Base-by-base conservation (phyloP, 2,888 invertebrate species). In the Lutraria lutraria region DNA sequence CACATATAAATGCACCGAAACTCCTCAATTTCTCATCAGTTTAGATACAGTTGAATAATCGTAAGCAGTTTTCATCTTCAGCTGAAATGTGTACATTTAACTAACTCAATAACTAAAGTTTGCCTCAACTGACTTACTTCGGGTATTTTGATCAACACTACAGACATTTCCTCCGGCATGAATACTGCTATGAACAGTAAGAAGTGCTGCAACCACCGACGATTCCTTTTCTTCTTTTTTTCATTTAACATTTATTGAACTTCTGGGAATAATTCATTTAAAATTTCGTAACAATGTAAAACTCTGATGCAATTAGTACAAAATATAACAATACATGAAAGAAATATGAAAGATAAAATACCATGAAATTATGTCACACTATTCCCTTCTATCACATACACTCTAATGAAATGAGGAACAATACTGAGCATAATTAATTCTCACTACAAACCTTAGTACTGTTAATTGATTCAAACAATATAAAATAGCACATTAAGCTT, bases 221-320 rank as follows among this genome's bases (percentile, higher is more conserved):
- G n/a, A n/a, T n/a, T n/a, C n/a, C n/a, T n/a, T n/a, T n/a, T n/a
- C n/a, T n/a, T n/a, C n/a, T n/a, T n/a, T n/a, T n/a, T 76, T 31
- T 76, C 29, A 31, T 76, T 12, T 76, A 34, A 76, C 29, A 34
- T 76, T 76, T 76, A 76, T 76, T 76, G 76, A 76, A 76, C 76
- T 76, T 76, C 34, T 76, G 76, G 76, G 76, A 76, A 76, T 76
- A 76, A 76, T 76, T 76, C 76, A 31, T 76, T 76, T 34, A 76
- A 76, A 76, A 76, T 76, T 76, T 76, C 76, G n/a, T n/a, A 76
- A 76, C 76, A 76, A 31, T 76, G 76, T 76, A 76, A 76, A 76
- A 76, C 76, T 76, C 76, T 68, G n/a, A 68, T 68, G 76, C 76
- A 76, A 76, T 76, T 31, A 34, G 76, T 76, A 76, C 76, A 76